Evolutionary conservation across 2,113 vertebrate genomes (phyloP), one percentile per base, ranked within the genome.

Genomic region (Bolborhynchus lineola): DNA sequence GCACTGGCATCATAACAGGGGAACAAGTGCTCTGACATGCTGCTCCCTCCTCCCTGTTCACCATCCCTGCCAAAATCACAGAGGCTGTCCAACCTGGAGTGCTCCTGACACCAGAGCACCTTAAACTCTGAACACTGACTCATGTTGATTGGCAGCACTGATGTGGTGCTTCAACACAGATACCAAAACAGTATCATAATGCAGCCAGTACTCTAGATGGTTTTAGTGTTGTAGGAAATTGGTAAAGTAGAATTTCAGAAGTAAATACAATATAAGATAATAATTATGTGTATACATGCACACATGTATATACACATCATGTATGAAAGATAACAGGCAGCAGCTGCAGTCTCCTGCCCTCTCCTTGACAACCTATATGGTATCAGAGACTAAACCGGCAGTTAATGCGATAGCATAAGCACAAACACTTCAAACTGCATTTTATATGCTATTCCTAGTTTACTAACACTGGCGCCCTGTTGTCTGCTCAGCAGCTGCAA

Each of bases 61-160:
- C 41, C 42, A 19, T 11, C 29, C 24, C 26, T 44, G 16, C 10
- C 33, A n/a, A 78, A 64, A 31, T 3, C 12, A 3, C 55, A 67
- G 63, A 31, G 29, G 20, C 31, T 1, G 1, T 24, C 26, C 0
- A 0, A 35, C 15, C 41, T 21, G 14, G 23, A 63, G 37, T 0
- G 2, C 13, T 39, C 55, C n/a, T 16, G 33, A 39, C 33, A 83
- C 19, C 49, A 26, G 0, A 1, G 55, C 5, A 9, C 49, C 67
- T 11, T 53, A 49, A 82, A 44, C 16, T 69, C 59, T 1, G 0
- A 85, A 37, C 0, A 1, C 60, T 1, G 1, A 63, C 33, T 13
- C 71, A 37, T 37, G 44, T 39, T 4, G 0, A 52, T 3, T 1
- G 47, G 25, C 20, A 39, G 20, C 68, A 50, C 37, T 1, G 0